Evolutionary conservation across 2,797 vertebrate genomes (phyloP).

Genomic region (Glyptemys insculpta): DNA sequence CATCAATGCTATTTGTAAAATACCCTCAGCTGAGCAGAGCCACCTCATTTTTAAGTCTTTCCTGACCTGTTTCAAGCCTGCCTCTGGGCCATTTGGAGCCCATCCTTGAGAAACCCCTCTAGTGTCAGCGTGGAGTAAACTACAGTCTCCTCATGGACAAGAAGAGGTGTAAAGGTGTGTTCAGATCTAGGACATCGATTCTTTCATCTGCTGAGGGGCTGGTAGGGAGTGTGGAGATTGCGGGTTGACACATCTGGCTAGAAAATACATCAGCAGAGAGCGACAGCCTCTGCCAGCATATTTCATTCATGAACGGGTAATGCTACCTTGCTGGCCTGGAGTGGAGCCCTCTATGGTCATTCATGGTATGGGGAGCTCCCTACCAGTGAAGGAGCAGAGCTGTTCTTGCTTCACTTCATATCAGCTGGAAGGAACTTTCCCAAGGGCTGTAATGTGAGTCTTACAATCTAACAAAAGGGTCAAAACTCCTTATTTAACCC

Average conservation of each 20-base stretch:
- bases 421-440: background rate
- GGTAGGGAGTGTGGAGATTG: background rate
- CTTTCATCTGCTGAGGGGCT: background rate
- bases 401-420: background rate
- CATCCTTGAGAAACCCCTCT: background rate
- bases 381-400: background rate
- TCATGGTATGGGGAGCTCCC: background rate
- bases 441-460: background rate
- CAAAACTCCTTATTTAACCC: background rate
- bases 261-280: background rate
- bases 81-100: background rate
- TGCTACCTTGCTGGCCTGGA: background rate
- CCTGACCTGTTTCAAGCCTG: background rate
- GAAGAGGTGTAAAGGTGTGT: background rate
- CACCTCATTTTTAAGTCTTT: background rate
- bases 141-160: background rate
- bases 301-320: background rate
- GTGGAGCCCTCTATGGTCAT: background rate
- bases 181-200: background rate
- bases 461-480: background rate
- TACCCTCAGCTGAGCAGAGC: accelerated
- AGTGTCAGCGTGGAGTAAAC: background rate
- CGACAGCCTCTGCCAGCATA: background rate
- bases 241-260: background rate
- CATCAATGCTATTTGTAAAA: accelerated